Evolutionary conservation across 2,888 invertebrate genomes (phyloP).

Genomic region (Platycheirus albimanus): DNA sequence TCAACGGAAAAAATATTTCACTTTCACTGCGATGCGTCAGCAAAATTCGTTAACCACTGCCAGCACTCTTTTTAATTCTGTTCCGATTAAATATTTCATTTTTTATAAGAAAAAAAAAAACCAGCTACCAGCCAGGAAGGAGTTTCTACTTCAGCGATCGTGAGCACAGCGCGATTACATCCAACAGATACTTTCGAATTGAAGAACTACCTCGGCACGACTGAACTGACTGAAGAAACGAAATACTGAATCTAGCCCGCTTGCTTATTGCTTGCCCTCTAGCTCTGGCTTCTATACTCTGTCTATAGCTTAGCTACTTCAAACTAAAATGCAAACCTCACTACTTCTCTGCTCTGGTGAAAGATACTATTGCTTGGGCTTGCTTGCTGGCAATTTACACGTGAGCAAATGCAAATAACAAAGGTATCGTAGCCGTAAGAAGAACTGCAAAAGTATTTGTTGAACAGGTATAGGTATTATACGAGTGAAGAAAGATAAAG

Average conservation of each 20-base stretch:
- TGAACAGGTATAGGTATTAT: conserved; percentile 54
- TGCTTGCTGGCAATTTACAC: conserved; percentile 25
- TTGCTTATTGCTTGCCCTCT: neutral
- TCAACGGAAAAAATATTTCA: conserved; percentile 22
- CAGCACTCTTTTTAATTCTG: conserved; percentile 25
- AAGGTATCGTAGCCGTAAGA: conserved; percentile 21
- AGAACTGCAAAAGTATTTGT: conserved; percentile 21
- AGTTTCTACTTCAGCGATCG: conserved; percentile 60
- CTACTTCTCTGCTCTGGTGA: neutral
- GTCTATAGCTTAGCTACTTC: no score
- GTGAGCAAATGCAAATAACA: conserved; percentile 27
- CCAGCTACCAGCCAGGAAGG: conserved; percentile 39
- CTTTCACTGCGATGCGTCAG: conserved; percentile 71
- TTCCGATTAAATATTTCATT: conserved; percentile 30
- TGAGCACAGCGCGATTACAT: conserved; percentile 56
- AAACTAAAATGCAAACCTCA: conserved; percentile 5
- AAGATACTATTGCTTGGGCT: neutral
- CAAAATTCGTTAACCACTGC: conserved; percentile 35
- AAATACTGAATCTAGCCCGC: conserved; percentile 15
- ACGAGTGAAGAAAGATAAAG: no score
- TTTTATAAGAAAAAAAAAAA: conserved; percentile 3
- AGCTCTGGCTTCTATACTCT: no score
- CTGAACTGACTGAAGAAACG: conserved; percentile 44
- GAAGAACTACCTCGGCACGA: conserved; percentile 61
- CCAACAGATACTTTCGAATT: conserved; percentile 60